A percentile compares a stretch with the other conserved stretches of the same genome.
These are phyloP conservation scores for Epirrhoe alternata DNA, from an alignment of 2,888 invertebrate species.

Conservation along the genomic window DNA sequence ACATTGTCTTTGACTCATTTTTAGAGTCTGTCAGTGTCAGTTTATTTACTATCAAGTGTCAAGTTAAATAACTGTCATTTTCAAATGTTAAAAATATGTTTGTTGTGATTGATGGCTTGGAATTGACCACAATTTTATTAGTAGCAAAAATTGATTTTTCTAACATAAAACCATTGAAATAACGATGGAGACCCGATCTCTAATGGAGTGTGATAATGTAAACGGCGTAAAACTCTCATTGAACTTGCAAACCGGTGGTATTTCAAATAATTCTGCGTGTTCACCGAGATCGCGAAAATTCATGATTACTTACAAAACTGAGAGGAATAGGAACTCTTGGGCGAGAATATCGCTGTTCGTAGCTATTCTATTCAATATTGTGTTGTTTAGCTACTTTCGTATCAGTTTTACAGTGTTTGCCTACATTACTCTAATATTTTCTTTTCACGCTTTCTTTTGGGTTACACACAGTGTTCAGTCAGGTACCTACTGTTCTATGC, in stretches of 20 bases:
- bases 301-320: constrained; percentile 69
- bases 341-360: constrained; percentile 62
- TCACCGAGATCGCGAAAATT: constrained; percentile 68
- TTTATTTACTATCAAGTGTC: no score
- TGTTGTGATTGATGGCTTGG: no score
- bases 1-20: no score
- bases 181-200: constrained; percentile 7
- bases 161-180: neutral
- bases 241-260: constrained; percentile 49
- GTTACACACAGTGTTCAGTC: constrained; percentile 77
- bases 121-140: no score
- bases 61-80: no score
- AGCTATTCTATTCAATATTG: constrained; percentile 68
- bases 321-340: constrained; percentile 59
- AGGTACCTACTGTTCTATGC: no score
- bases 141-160: no score
- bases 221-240: constrained; percentile 70
- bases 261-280: constrained; percentile 44
- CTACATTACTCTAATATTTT: constrained; percentile 65
- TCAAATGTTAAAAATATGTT: no score
- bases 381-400: constrained; percentile 63
- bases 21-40: no score
- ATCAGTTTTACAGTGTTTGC: constrained; percentile 67
- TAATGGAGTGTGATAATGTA: constrained; percentile 65
- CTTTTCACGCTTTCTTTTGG: constrained; percentile 73